A percentile compares a stretch with the other conserved stretches of the same genome.
phyloP scores from a whole-genome alignment of 1,140 invertebrate species.

The Aphaenogaster rudis region DNA sequence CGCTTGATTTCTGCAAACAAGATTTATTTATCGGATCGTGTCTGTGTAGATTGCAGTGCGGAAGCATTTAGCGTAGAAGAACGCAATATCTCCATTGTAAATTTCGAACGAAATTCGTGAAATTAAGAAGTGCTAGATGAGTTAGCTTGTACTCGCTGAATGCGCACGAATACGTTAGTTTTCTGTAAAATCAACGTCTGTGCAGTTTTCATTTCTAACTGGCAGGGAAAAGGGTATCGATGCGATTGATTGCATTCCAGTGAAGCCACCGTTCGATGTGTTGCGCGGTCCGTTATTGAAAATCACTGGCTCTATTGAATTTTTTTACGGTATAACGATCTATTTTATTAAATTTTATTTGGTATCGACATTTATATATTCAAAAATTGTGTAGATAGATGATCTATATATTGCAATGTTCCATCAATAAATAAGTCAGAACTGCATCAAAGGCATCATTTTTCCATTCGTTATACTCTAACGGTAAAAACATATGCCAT shows the following conservation, averaged over 20 bases:
- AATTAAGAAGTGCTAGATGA: constrained; percentile 14
- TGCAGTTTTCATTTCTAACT: constrained; percentile 42
- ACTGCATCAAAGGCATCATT: neutral
- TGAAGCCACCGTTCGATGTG: constrained; percentile 16
- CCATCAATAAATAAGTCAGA: neutral
- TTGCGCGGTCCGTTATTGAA: constrained; percentile 50
- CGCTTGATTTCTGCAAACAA: neutral
- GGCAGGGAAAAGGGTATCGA: constrained; percentile 44
- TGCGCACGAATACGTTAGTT: constrained; percentile 28
- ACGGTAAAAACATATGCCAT: neutral
- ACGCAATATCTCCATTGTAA: neutral
- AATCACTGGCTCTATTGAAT: constrained; percentile 52
- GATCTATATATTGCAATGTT: constrained; percentile 2
- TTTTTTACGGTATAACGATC: constrained; percentile 48
- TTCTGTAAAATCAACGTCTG: constrained; percentile 39
- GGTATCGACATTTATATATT: constrained; percentile 32
- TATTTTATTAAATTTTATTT: constrained; percentile 55
- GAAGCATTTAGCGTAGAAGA: neutral
- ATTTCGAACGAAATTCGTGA: neutral
- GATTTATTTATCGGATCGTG: neutral
- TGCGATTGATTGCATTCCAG: constrained; percentile 63
- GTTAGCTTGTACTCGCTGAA: constrained; percentile 3
- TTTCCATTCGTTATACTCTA: neutral
- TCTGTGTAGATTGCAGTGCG: neutral
- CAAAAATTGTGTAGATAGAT: neutral